Percentiles rank a stretch among this genome's conserved stretches.
These are phyloP conservation scores for Cromileptes altivelis DNA, from an alignment of 2,113 vertebrate genomes.

Conservation along the genomic window DNA sequence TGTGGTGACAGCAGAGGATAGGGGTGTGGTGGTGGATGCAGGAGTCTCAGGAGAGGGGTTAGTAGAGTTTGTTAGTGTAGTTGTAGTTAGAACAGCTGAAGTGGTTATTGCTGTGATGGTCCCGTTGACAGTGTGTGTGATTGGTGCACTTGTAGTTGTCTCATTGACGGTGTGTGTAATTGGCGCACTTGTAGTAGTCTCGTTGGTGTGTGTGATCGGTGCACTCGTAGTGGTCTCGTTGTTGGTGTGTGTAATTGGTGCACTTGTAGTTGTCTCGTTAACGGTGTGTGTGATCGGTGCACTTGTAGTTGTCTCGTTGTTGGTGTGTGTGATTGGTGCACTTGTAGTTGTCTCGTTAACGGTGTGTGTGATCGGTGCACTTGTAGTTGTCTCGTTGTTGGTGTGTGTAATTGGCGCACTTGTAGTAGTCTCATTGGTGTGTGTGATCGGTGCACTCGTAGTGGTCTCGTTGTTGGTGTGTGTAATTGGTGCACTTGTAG, in stretches of 20 bases:
- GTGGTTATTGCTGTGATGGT: background rate
- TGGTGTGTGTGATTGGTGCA: background rate
- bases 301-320: too few relatives aligned
- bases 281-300: too few relatives aligned
- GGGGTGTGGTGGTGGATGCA: constrained; percentile 1
- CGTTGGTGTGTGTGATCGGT: background rate
- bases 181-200: background rate
- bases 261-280: rapidly evolving
- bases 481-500: too few relatives aligned
- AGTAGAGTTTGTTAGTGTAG: constrained; percentile 30
- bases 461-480: too few relatives aligned
- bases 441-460: too few relatives aligned
- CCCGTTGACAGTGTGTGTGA: background rate
- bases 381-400: too few relatives aligned
- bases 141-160: background rate
- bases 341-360: too few relatives aligned
- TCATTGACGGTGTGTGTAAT: background rate
- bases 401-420: too few relatives aligned
- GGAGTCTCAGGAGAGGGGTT: constrained; percentile 35
- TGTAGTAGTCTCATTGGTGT: too few relatives aligned
- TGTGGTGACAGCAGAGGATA: constrained; percentile 14
- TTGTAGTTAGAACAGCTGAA: constrained; percentile 7
- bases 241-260: background rate
- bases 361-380: too few relatives aligned
- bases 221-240: background rate